These are phyloP conservation scores for Drosophila peninsularis DNA, from an alignment of 2,888 invertebrate species.

Conservation along the genomic window DNA sequence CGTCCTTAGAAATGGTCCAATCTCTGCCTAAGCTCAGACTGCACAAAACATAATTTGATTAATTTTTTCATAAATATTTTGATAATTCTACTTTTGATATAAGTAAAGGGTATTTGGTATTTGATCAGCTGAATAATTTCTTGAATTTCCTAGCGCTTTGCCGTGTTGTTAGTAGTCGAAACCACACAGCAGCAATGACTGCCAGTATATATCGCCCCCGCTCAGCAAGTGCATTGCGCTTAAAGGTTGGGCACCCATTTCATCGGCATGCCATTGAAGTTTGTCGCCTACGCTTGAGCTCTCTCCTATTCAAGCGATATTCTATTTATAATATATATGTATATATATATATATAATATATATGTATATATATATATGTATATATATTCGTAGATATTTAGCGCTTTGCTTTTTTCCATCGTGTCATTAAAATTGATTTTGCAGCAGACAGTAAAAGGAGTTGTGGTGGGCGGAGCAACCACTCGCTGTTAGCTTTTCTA, in stretches of 20 bases:
- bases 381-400: conserved; percentile 40
- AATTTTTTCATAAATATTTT: too few species aligned
- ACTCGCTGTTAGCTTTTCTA: conserved; percentile 67
- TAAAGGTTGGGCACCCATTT: conserved; percentile 37
- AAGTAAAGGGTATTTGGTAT: conserved; percentile 30
- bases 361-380: conserved; percentile 26
- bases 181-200: conserved; percentile 36
- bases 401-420: conserved; percentile 45
- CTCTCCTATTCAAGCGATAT: conserved; percentile 41
- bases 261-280: conserved; percentile 60
- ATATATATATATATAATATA: conserved; percentile 41
- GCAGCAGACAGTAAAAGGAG: conserved; percentile 29
- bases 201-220: conserved; percentile 43
- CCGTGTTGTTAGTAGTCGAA: conserved; percentile 15
- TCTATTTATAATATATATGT: conserved; percentile 26
- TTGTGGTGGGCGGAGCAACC: conserved; percentile 21
- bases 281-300: conserved; percentile 52
- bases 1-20: background rate
- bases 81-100: too few species aligned
- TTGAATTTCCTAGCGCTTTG: background rate
- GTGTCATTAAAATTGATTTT: conserved; percentile 80
- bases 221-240: conserved; percentile 33
- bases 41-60: background rate
- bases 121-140: background rate
- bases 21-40: background rate